A percentile compares a stretch with the other conserved stretches of the same genome.
Conservation (phyloP, 2,113 vertebrate genomes). For the Trinectes maculatus region DNA sequence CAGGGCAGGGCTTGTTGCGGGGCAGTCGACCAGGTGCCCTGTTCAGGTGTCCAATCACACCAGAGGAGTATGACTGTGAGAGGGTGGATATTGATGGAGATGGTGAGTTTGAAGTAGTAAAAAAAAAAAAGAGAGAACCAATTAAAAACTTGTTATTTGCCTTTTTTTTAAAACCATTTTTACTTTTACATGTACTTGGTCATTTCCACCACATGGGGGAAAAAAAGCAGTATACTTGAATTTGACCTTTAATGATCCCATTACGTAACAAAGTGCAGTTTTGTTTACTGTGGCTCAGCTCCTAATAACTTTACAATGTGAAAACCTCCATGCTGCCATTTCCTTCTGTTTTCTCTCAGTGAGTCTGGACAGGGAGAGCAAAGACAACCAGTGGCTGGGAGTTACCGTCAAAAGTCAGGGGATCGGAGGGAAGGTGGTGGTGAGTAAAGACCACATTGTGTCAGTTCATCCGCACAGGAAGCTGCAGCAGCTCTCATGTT, state of each 20-base stretch:
- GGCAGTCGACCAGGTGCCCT: slow-evolving; percentile 89
- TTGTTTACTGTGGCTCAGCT: background rate
- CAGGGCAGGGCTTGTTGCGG: slow-evolving; percentile 79
- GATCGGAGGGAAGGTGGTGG: slow-evolving; percentile 93
- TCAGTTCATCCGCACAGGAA: slow-evolving; percentile 20
- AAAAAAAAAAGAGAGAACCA: background rate
- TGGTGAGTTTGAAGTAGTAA: slow-evolving; percentile 70
- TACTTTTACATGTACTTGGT: no score
- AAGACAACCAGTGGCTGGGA: slow-evolving; percentile 96
- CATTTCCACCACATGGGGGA: slow-evolving; percentile 1
- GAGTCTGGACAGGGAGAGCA: slow-evolving; percentile 86
- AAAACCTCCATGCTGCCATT: slow-evolving; percentile 3
- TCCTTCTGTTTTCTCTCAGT: slow-evolving; percentile 67
- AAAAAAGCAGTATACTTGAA: no score
- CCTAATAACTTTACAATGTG: slow-evolving; percentile 30
- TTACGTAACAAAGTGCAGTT: slow-evolving; percentile 12
- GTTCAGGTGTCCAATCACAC: slow-evolving; percentile 90
- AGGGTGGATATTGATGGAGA: slow-evolving; percentile 89
- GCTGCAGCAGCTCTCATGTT: background rate
- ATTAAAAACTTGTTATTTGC: no score
- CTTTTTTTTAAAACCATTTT: no score
- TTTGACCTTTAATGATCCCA: background rate
- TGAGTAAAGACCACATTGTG: slow-evolving; percentile 77
- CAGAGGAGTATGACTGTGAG: slow-evolving; percentile 87
- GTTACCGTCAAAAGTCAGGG: slow-evolving; percentile 94